Evolutionary conservation across 2,888 invertebrate species (phyloP).

Genomic region (Caenorhabditis uteleia): DNA sequence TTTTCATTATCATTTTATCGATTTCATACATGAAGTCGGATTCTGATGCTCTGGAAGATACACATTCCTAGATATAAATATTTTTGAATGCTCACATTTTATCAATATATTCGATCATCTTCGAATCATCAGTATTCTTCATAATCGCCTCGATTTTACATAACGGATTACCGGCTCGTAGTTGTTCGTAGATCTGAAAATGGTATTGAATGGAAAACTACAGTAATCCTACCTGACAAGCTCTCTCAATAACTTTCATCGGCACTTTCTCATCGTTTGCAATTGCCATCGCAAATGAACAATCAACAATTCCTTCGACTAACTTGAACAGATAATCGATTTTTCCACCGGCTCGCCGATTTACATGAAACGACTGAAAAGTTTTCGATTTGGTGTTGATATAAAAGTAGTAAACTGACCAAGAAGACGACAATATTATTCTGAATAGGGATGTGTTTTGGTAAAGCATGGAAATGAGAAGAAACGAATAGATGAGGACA

Average conservation of each 20-base stretch:
- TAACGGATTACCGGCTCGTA: slow-evolving; percentile 15
- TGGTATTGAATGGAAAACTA: too few relatives aligned
- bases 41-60: slow-evolving; percentile 5
- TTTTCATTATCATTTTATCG: not conserved
- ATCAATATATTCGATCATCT: slow-evolving; percentile 9
- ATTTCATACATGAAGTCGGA: slow-evolving; percentile 6
- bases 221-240: too few relatives aligned
- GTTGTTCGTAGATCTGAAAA: slow-evolving; percentile 25
- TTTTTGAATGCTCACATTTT: not conserved
- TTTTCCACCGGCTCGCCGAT: slow-evolving; percentile 19
- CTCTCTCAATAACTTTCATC: slow-evolving; percentile 73
- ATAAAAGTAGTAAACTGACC: slow-evolving; percentile 9
- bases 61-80: not conserved
- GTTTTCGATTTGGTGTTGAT: not conserved
- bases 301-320: slow-evolving; percentile 75
- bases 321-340: slow-evolving; percentile 67
- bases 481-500: slow-evolving; percentile 82
- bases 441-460: slow-evolving; percentile 21
- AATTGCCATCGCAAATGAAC: slow-evolving; percentile 78
- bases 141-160: slow-evolving; percentile 8
- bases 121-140: slow-evolving; percentile 5
- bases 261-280: slow-evolving; percentile 76
- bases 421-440: slow-evolving; percentile 33
- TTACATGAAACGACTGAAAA: slow-evolving; percentile 45
- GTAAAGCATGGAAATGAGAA: slow-evolving; percentile 80